These are phyloP conservation scores for Tyria jacobaeae DNA, from an alignment of 2,888 invertebrate species.

Conservation along the genomic window DNA sequence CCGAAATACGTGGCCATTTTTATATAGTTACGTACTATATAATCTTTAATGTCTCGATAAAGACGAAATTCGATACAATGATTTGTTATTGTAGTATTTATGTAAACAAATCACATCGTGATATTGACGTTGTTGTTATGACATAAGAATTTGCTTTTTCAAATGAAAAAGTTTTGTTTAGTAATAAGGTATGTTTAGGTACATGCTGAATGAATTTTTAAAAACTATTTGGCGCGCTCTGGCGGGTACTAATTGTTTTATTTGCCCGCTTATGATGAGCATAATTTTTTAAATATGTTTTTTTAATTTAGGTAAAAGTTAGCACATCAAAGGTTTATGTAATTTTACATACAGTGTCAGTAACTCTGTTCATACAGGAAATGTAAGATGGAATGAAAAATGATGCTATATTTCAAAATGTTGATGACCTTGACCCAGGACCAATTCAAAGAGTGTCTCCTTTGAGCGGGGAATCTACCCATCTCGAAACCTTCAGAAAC, in stretches of 20 bases:
- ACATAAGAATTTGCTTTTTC: constrained; percentile 27
- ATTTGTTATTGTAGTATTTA: constrained; percentile 21
- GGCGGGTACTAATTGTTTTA: constrained; percentile 8
- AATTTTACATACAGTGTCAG: constrained; percentile 26
- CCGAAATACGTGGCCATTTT: constrained; percentile 65
- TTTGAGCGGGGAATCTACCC: constrained; percentile 87
- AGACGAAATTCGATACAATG: constrained; percentile 4
- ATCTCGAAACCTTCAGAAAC: constrained; percentile 88
- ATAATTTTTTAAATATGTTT: neutral
- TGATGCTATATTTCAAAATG: constrained; percentile 70
- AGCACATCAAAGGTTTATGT: constrained; percentile 12
- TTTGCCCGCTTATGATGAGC: neutral
- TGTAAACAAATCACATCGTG: constrained; percentile 37
- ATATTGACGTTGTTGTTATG: constrained; percentile 35
- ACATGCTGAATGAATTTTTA: constrained; percentile 21
- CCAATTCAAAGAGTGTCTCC: constrained; percentile 88
- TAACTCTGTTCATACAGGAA: constrained; percentile 48
- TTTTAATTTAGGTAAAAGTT: constrained; percentile 5
- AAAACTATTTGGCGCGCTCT: neutral
- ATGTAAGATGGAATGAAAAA: constrained; percentile 80
- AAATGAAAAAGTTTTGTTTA: constrained; percentile 2
- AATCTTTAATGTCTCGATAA: neutral
- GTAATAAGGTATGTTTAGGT: constrained; percentile 28
- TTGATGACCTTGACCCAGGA: constrained; percentile 89
- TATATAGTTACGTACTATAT: neutral